Evolutionary conservation across 1,140 invertebrate species (phyloP), one percentile per base, ranked within the genome.

Genomic region (Orussus abietinus): DNA sequence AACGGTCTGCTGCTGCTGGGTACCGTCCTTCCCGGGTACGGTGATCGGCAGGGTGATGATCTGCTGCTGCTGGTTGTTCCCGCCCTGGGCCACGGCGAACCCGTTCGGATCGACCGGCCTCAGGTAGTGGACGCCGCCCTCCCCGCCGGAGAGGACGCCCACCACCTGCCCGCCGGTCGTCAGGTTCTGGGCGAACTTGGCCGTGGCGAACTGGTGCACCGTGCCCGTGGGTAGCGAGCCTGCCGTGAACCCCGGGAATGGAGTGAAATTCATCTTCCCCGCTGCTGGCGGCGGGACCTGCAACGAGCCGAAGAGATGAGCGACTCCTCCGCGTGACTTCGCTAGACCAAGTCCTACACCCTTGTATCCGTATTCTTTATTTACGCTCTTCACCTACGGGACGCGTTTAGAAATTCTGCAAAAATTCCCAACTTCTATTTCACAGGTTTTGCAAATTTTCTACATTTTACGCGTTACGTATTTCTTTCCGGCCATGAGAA

Each of bases 1-100:
- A 10, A 88, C 80, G 5, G 82, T 85, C 49, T 84, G 83, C 53
- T 85, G 83, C 12, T 83, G 82, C 32, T 74, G 66, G 34, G 69
- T 76, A 65, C 81, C 85, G 55, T 85, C 84, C 57, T 87, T 88
- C 3, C 83, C 84, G 5, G 83, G 84, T 55, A 88, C 77, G 1
- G 81, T 80, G 40, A 87, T 86, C 5, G 85, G 85, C 53, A 88
- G 59, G 2, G 84, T 84, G 38, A 87, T 85, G 18, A 87, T 77
- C 45, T 81, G 78, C 51, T 79, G 78, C 28, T 74, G 69, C 26
- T 77, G 75, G 40, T 68, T 74, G 29, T 67, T 73, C 34, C 63
- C 48, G 21, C 66, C 53, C 29, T 64, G 65, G 10, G 69, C 56
- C 1, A 75, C 66, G 1, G 75, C 63, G 40, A 78, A 78, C 0